Base-by-base conservation (phyloP, 1,140 invertebrate species). In the Penaeus vannamei region DNA sequence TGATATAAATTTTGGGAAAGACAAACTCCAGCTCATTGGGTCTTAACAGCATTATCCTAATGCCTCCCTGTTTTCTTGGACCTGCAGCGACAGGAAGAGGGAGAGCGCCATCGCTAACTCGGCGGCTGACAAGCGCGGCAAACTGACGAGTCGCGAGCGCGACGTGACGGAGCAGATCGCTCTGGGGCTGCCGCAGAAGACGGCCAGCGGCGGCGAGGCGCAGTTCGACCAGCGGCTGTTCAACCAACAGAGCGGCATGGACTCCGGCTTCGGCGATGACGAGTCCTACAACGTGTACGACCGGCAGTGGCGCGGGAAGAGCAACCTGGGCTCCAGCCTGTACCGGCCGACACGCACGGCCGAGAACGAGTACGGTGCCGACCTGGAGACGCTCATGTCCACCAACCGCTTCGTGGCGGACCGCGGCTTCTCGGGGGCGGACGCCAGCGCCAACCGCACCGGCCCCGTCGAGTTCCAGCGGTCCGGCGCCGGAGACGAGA, bases 161-260 rank as follows among this genome's bases (percentile, higher is more conserved):
- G 99, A 99, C 93, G 99, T 99, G 86, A 99, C 97, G 90, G 99
- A 99, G 93, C 98, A 99, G 94, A 99, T 99, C 92, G 99, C 99
- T 0, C 94, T 99, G 10, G 99, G 98, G 8, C 93, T 99, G 92
- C 99, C 99, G 0, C 97, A 98, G 7, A 98, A 98, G 92, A 95
- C 95, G 94, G 94, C 94, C 19, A 94, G 94, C 36, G 93, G 92
- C 20, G 96, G 95, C 0, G 98, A 99, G 93, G 95, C 95, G 0
- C 96, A 98, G 93, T 99, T 99, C 93, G 99, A 99, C 94, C 97
- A 98, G 92, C 94, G 99, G 80, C 94, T 99, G 5, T 99, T 99
- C 92, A 99, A 99, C 92, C 98, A 98, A 91, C 96, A 95, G 62
- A 97, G 98, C 93, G 99, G 99, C 81, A 96, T 99, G 95, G 98